phyloP scores from a whole-genome alignment of 2,113 vertebrate species.

The Haemorhous mexicanus region DNA sequence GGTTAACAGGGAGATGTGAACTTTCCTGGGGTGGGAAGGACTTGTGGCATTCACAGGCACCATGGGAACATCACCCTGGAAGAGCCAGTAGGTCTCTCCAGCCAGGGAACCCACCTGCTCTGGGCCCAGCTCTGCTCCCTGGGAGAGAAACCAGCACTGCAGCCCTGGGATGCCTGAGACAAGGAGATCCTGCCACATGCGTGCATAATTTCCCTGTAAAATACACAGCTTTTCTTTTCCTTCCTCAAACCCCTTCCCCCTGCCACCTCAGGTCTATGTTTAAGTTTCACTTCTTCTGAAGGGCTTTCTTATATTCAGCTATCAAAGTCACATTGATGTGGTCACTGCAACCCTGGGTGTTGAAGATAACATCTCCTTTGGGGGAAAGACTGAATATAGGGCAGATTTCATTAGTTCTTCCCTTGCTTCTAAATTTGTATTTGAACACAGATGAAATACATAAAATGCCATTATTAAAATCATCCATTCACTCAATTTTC shows the following conservation, averaged over 20 bases:
- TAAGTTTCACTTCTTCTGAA: neutral
- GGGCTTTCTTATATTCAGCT: neutral
- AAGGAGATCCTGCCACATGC: neutral
- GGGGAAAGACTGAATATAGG: neutral
- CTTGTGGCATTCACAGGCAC: neutral
- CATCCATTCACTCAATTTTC: neutral
- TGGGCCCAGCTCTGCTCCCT: neutral
- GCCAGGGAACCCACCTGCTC: neutral
- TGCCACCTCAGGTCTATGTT: too few relatives aligned
- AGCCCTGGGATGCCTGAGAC: neutral
- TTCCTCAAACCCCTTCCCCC: neutral
- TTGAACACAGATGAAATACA: neutral
- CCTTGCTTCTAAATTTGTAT: neutral
- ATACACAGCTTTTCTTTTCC: neutral
- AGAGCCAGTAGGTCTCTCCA: rapidly evolving
- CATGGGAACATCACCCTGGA: neutral
- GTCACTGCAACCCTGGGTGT: neutral
- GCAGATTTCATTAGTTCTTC: neutral
- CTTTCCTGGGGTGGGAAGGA: neutral
- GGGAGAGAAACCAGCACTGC: rapidly evolving
- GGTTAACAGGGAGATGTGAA: neutral
- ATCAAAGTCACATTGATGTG: neutral
- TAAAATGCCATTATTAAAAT: neutral
- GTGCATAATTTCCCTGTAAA: neutral
- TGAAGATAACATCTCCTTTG: neutral